Base-by-base conservation (phyloP, 2,888 invertebrate genomes). In the Drymonia ruficornis region DNA sequence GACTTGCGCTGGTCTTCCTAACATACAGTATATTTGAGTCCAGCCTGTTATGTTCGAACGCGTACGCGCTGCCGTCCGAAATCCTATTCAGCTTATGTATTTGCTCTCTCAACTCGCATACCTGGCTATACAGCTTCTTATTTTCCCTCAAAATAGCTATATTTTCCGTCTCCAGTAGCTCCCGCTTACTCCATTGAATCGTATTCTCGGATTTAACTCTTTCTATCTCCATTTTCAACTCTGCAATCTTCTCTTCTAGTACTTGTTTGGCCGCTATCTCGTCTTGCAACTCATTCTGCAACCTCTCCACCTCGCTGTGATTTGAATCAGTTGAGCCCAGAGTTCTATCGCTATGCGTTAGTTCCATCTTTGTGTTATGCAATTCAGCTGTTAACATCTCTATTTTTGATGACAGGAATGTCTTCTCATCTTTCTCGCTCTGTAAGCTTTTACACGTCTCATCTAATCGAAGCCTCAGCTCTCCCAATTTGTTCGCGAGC, bases 171-270 rank as follows among this genome's bases (percentile, higher is more conserved):
- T 98, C 98, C 49, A 98, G 83, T 7, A 97, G 93, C 85, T 98
- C 98, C 5, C 98, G 91, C 82, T 97, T 97, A 16, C 97, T 97
- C 98, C 98, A 98, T 81, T 98, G 98, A 0, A 96, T 95, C 0
- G 98, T 98, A 86, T 98, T 98, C 89, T 98, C 98, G 0, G 96
- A 96, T 89, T 98, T 98, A 13, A 98, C 90, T 68, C 96, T 93
- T 81, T 98, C 98, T 67, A 98, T 86, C 94, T 98, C 87, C 81
- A 92, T 90, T 74, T 83, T 89, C 13, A 78, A 67, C 61, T 91
- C 91, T 0, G 91, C 89, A 19, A 88, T 83, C 60, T 85, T 89
- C 56, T 92, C 92, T 67, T 90, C 91, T 52, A 92, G 53, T 1
- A 91, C 91, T 66, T 92, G 92, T 67, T 91, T 92, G 0, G 89